Percentiles rank a stretch among this genome's conserved stretches.
Conservation (phyloP, 2,888 invertebrate species). For the Rhagonycha fulva region DNA sequence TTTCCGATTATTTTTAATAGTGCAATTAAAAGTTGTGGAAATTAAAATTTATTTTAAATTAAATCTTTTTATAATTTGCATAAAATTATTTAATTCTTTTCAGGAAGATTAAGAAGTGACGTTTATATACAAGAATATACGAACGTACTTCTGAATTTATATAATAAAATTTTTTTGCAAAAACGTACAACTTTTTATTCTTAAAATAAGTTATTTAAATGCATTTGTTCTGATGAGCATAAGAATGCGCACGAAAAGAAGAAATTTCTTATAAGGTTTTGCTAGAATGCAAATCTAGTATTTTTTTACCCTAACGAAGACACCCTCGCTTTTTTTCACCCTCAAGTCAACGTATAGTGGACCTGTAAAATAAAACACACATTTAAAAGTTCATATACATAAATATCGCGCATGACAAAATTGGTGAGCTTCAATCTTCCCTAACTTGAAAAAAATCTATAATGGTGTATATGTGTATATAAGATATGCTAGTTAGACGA, state of each 20-base stretch:
- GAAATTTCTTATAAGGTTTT: slow-evolving; percentile 48
- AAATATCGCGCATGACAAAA: slow-evolving; percentile 40
- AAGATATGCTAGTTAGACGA: slow-evolving; percentile 57
- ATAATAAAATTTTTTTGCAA: not conserved
- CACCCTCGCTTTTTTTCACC: slow-evolving; percentile 57
- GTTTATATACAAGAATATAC: not conserved
- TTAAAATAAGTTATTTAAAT: slow-evolving; percentile 16
- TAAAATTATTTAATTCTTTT: not conserved
- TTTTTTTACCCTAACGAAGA: slow-evolving; percentile 57
- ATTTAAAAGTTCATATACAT: slow-evolving; percentile 40
- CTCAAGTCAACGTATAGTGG: slow-evolving; percentile 52
- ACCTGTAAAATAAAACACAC: slow-evolving; percentile 40
- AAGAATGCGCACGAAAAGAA: slow-evolving; percentile 17
- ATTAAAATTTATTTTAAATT: not conserved
- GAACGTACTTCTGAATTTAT: not conserved
- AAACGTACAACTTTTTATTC: not conserved
- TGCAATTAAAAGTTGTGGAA: not conserved
- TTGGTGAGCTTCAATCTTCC: slow-evolving; percentile 51
- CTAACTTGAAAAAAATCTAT: slow-evolving; percentile 57
- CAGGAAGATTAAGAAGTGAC: not conserved
- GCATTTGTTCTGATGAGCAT: slow-evolving; percentile 23
- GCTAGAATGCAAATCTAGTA: slow-evolving; percentile 56
- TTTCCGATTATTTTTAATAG: not conserved
- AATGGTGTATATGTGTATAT: slow-evolving; percentile 57
- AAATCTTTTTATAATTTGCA: not conserved